Evolutionary conservation across 2,888 invertebrate species (phyloP), one percentile per base, ranked within the genome.

Genomic region (Orthonevra nobilis): DNA sequence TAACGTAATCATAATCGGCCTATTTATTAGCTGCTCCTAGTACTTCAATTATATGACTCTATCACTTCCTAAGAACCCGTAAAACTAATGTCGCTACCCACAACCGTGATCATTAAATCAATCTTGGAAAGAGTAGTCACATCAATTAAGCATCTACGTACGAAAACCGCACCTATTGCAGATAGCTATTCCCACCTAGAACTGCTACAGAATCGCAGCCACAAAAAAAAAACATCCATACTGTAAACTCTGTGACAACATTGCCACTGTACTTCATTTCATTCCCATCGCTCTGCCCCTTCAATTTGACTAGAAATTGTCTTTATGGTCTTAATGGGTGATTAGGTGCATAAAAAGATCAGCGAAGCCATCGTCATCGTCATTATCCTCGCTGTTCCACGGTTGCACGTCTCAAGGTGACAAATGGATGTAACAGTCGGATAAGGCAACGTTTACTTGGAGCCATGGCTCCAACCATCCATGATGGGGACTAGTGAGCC

Each of bases 151-250:
- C 30, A 0, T 52, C n/a, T 50, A 20, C 12, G 14, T n/a, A 6
- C 3, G n/a, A n/a, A n/a, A n/a, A 54, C 64, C 64, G 44, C 54
- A 66, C 54, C 64, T 44, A 32, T 7, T 6, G 44, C 52, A 44
- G 54, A 23, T 54, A 26, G 14, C 63, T 17, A 52, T 30, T 30
- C 42, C 44, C 44, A 19, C 26, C 32, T 34, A 36, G 32, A 44
- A 44, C n/a, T 9, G 10, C 14, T 40, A 1, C 15, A 44, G 28
- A 40, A 34, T 10, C 9, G 2, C 5, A 10, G 1, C 7, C 7
- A n/a, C 20, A 46, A 36, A 19, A 61, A n/a, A n/a, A n/a, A n/a
- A n/a, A n/a, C n/a, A n/a, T n/a, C n/a, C n/a, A n/a, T n/a, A 46
- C 34, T 44, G 40, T 40, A 56, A 30, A 2, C 32, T 34, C 30